Evolutionary conservation across 2,888 invertebrate genomes (phyloP), one percentile per base, ranked within the genome.

Genomic region (Labia minor): DNA sequence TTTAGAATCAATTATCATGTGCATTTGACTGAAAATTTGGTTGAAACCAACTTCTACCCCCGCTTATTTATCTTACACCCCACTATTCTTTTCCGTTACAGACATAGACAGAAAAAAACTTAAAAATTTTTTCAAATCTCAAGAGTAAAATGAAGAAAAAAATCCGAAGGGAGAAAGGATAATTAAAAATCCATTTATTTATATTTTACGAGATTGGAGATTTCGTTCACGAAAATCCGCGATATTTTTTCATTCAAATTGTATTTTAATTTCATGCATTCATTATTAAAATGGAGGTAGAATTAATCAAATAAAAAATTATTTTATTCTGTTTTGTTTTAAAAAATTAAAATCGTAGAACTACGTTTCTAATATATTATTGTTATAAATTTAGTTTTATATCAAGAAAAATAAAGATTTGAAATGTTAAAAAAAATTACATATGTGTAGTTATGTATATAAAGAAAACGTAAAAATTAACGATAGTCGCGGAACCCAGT

Each of bases 111-210:
- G 26, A 26, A 8, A 8, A 26, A 26, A 26, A 26, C 26, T 26
- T 49, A 11, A 14, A 14, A n/a, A 49, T 8, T 49, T 16, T 49
- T 4, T 2, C 49, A n/a, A 49, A 10, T 49, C 49, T 49, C 26
- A 8, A 26, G 26, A 26, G 26, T 26, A 26, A 26, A 26, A 26
- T 8, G 8, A 26, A 26, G 26, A 49, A 49, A 49, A 49, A 49
- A 10, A 49, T 49, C 49, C n/a, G 14, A 11, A 11, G n/a, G n/a
- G n/a, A n/a, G n/a, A n/a, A n/a, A n/a, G n/a, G 49, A 49, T 49
- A 49, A 49, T 49, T 49, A 49, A 49, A 49, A 49, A 49, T 49
- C 49, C 49, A 49, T 49, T 49, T 49, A 49, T 49, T n/a, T 49
- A 26, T 6, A 26, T 49, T 49, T 49, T 16, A 49, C 49, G 49